phyloP scores from a whole-genome alignment of 2,888 invertebrate genomes.

The Pheosia tremula region DNA sequence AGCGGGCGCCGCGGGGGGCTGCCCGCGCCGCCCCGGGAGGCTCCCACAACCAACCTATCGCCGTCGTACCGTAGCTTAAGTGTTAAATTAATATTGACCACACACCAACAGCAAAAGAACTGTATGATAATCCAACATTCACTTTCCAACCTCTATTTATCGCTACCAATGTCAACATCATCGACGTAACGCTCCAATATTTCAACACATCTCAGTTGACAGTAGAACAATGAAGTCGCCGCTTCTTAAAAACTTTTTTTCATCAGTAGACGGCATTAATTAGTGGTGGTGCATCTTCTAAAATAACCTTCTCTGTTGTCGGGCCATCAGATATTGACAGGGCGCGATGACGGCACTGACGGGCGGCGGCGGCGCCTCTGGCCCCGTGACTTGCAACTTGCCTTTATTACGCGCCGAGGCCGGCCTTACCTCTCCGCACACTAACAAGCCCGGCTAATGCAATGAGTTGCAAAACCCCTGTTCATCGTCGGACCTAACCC shows the following conservation, averaged over 20 bases:
- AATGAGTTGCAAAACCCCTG: conserved; percentile 79
- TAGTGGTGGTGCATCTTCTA: conserved; percentile 76
- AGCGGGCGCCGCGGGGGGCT: conserved; percentile 55
- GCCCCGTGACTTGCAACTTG: conserved; percentile 77
- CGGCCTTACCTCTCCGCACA: conserved; percentile 47
- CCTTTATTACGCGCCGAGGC: conserved; percentile 70
- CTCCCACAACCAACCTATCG: conserved; percentile 41
- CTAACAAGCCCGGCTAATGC: conserved; percentile 84
- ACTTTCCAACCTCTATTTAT: conserved; percentile 23
- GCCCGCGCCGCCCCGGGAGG: conserved; percentile 51
- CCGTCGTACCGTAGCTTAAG: conserved; percentile 59
- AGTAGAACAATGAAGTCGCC: conserved; percentile 69
- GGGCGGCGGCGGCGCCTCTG: conserved; percentile 70
- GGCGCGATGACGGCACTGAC: conserved; percentile 71
- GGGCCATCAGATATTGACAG: conserved; percentile 76
- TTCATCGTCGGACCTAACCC: conserved; percentile 40
- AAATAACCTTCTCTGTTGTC: conserved; percentile 80
- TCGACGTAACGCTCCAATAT: conserved; percentile 44
- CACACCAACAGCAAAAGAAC: conserved; percentile 43
- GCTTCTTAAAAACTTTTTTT: conserved; percentile 70
- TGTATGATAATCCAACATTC: conserved; percentile 31
- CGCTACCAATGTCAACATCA: conserved; percentile 34
- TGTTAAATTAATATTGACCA: conserved; percentile 72
- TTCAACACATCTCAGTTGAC: conserved; percentile 60
- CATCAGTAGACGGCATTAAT: conserved; percentile 72